Conservation (phyloP, 2,113 vertebrate genomes). For the Ivindomyrus marchei region DNA sequence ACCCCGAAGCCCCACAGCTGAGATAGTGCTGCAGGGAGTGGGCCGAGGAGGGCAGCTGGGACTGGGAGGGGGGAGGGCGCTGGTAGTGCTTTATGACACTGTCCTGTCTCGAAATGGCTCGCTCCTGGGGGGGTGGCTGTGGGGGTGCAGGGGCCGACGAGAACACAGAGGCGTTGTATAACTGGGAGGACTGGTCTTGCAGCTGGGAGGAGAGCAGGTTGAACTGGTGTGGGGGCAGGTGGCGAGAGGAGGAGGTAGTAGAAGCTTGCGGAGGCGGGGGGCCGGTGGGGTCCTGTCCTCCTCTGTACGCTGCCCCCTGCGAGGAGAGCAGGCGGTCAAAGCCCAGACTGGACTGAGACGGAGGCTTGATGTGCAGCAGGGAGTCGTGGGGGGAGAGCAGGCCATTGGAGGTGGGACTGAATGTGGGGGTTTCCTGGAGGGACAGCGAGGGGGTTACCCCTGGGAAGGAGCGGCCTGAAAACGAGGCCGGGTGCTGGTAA, state of each 20-base stretch:
- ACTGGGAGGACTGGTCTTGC: conserved; percentile 71
- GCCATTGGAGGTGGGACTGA: conserved; percentile 84
- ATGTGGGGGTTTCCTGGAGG: conserved; percentile 83
- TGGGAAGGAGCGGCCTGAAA: conserved; percentile 85
- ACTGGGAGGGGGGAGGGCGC: conserved; percentile 72
- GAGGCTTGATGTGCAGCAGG: conserved; percentile 74
- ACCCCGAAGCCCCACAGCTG: conserved; percentile 80
- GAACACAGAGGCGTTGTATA: conserved; percentile 83
- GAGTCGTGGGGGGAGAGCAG: conserved; percentile 79
- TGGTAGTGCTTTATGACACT: conserved; percentile 97
- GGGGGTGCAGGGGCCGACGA: conserved; percentile 72
- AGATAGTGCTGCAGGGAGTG: conserved; percentile 87
- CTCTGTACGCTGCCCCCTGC: conserved; percentile 63
- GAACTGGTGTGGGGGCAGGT: conserved; percentile 80
- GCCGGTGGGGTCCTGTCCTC: conserved; percentile 63
- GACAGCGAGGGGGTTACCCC: conserved; percentile 73
- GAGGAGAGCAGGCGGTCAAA: conserved; percentile 69
- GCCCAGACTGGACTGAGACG: conserved; percentile 67
- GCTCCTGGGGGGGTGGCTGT: conserved; percentile 63
- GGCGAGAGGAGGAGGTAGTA: conserved; percentile 67
- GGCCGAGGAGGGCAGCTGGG: conserved; percentile 66
- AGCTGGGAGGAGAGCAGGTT: conserved; percentile 84
- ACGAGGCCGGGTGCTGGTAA: conserved; percentile 90
- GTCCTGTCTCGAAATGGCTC: conserved; percentile 80
- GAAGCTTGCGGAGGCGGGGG: conserved; percentile 54